phyloP scores from a whole-genome alignment of 2,797 vertebrate genomes.

The Falco berigora region DNA sequence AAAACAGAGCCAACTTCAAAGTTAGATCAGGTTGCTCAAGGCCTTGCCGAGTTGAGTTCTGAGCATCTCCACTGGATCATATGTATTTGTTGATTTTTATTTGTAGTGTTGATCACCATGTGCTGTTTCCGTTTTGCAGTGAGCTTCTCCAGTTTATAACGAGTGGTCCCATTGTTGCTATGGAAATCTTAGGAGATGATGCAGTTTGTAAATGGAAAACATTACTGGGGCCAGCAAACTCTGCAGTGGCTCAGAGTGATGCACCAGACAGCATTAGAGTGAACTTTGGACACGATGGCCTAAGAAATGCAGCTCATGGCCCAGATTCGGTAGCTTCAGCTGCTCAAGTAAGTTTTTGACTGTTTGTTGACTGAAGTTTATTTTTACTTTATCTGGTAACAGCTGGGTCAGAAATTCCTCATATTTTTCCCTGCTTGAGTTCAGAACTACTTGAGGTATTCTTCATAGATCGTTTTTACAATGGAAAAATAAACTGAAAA shows the following conservation, averaged over 20 bases:
- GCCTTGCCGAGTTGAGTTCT: not conserved
- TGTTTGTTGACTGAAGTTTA: not conserved
- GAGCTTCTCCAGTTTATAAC: constrained; percentile 86
- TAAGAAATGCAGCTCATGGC: constrained; percentile 85
- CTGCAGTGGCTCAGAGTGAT: constrained; percentile 73
- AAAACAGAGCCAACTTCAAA: not conserved
- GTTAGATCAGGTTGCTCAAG: not conserved
- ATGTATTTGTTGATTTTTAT: not conserved
- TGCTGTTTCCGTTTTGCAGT: constrained; percentile 69
- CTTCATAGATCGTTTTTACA: not conserved
- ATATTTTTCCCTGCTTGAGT: not conserved
- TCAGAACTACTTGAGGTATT: not conserved
- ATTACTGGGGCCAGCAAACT: constrained; percentile 83
- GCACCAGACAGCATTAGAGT: constrained; percentile 77
- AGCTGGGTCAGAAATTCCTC: not conserved
- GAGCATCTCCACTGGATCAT: not conserved
- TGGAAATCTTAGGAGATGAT: constrained; percentile 91
- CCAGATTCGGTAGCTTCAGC: constrained; percentile 86
- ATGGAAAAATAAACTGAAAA: not conserved
- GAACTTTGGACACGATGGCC: constrained; percentile 81
- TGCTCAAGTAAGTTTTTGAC: constrained; percentile 79
- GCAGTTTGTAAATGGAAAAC: constrained; percentile 84
- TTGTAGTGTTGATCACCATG: not conserved
- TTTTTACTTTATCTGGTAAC: not conserved
- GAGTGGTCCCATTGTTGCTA: constrained; percentile 85